A percentile compares a stretch with the other conserved stretches of the same genome.
These are phyloP conservation scores for Epinotia bilunana DNA, from an alignment of 2,888 invertebrate genomes.

Conservation along the genomic window DNA sequence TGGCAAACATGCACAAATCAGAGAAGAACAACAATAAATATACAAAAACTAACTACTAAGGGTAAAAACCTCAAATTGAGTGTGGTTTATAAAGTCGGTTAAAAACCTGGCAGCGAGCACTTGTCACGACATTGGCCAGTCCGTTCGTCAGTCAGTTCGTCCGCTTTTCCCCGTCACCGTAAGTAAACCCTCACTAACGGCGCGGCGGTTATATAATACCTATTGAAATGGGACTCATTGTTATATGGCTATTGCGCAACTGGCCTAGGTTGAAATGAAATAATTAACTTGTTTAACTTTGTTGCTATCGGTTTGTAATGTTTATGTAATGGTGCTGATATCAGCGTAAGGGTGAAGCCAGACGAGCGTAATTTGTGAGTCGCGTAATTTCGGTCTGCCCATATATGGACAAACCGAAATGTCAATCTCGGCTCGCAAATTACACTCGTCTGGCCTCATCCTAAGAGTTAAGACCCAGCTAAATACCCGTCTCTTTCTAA, in stretches of 20 bases:
- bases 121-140: conserved; percentile 50
- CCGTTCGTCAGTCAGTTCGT: no score
- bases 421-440: no score
- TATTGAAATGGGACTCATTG: conserved; percentile 43
- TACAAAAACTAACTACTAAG: no score
- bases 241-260: conserved; percentile 37
- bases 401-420: no score
- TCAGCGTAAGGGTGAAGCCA: no score
- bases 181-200: conserved; percentile 38
- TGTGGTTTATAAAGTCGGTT: not conserved
- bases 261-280: conserved; percentile 29
- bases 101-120: conserved; percentile 14
- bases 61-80: not conserved
- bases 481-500: no score
- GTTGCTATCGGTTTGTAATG: not conserved
- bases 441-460: no score
- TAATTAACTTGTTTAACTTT: conserved; percentile 25
- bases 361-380: no score
- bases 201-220: conserved; percentile 39
- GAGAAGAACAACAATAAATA: no score
- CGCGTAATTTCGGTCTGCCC: no score
- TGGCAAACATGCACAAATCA: no score
- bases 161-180: conserved; percentile 35
- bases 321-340: not conserved
- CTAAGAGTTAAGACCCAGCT: no score